A percentile compares a stretch with the other conserved stretches of the same genome.
Conservation (phyloP, 2,888 invertebrate species). For the Dyspetes luteomarginatus region DNA sequence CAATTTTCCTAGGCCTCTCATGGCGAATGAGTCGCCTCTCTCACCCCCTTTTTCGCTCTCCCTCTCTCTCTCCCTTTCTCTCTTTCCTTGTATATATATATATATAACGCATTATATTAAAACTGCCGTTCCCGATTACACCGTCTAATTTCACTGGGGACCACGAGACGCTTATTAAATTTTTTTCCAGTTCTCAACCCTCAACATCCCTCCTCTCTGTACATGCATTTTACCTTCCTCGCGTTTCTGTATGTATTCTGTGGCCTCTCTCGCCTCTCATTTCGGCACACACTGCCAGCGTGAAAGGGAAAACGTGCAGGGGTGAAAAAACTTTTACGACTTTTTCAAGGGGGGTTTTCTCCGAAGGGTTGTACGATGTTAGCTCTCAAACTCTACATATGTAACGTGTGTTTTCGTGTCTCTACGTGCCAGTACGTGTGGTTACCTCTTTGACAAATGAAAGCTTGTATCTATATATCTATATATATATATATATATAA, state of each 20-base stretch:
- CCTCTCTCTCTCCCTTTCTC: not conserved
- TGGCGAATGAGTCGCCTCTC: not conserved
- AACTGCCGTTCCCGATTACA: slow-evolving; percentile 74
- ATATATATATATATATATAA: slow-evolving; percentile 5
- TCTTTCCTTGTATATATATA: not conserved
- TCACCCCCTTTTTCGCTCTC: not conserved
- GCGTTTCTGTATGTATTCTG: slow-evolving; percentile 50
- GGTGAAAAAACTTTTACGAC: slow-evolving; percentile 65
- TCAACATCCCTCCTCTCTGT: slow-evolving; percentile 5
- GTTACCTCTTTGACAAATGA: slow-evolving; percentile 46
- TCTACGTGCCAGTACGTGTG: slow-evolving; percentile 16
- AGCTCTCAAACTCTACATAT: slow-evolving; percentile 12
- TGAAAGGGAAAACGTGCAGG: slow-evolving; percentile 27
- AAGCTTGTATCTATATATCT: slow-evolving; percentile 7
- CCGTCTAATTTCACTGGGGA: slow-evolving; percentile 71
- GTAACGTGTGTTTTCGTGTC: slow-evolving; percentile 31
- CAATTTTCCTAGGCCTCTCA: not conserved
- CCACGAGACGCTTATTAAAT: slow-evolving; percentile 70
- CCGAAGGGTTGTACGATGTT: slow-evolving; percentile 64
- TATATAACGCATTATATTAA: slow-evolving; percentile 68
- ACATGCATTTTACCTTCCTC: slow-evolving; percentile 39
- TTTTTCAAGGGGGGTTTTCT: slow-evolving; percentile 45
- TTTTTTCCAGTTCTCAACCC: slow-evolving; percentile 63
- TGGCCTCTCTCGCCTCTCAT: slow-evolving; percentile 25
- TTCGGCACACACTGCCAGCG: not conserved